Percentiles rank a stretch among this genome's conserved stretches.
phyloP scores from a whole-genome alignment of 1,140 invertebrate genomes.

The Meteorus sp. region DNA sequence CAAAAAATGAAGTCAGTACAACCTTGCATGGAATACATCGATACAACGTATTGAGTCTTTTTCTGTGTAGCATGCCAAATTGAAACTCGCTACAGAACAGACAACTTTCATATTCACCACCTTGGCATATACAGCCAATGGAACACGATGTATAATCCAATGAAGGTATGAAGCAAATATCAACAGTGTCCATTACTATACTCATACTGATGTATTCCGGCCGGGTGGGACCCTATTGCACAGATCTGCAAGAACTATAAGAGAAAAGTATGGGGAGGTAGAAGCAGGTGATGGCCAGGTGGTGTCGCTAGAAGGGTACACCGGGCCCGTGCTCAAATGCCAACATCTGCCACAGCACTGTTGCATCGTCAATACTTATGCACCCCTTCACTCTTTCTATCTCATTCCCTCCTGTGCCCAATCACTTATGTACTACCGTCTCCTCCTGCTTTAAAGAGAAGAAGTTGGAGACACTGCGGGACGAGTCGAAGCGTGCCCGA shows the following conservation, averaged over 20 bases:
- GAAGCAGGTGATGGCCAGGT: constrained; percentile 33
- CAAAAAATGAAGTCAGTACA: too few species aligned
- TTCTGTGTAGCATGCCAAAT: too few species aligned
- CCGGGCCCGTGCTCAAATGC: constrained; percentile 39
- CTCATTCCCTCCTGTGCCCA: constrained; percentile 1
- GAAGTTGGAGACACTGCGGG: not conserved
- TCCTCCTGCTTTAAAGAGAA: not conserved
- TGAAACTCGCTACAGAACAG: too few species aligned
- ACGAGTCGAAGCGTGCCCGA: constrained; percentile 18
- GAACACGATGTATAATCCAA: too few species aligned
- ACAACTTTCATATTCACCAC: too few species aligned
- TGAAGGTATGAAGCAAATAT: too few species aligned
- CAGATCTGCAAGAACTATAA: constrained; percentile 12
- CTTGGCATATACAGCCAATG: too few species aligned
- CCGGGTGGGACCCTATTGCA: constrained; percentile 32
- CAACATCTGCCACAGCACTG: constrained; percentile 46
- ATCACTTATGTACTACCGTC: constrained; percentile 6
- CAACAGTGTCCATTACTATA: constrained; percentile 28
- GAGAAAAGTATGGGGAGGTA: not conserved
- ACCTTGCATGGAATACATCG: too few species aligned
- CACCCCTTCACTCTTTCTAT: constrained; percentile 27
- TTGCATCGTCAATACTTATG: constrained; percentile 24
- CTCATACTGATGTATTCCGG: constrained; percentile 25
- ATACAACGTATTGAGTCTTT: too few species aligned
- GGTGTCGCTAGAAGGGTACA: constrained; percentile 41